Conservation (phyloP, 2,888 invertebrate species). For the Thecocarcelia acutangulata region DNA sequence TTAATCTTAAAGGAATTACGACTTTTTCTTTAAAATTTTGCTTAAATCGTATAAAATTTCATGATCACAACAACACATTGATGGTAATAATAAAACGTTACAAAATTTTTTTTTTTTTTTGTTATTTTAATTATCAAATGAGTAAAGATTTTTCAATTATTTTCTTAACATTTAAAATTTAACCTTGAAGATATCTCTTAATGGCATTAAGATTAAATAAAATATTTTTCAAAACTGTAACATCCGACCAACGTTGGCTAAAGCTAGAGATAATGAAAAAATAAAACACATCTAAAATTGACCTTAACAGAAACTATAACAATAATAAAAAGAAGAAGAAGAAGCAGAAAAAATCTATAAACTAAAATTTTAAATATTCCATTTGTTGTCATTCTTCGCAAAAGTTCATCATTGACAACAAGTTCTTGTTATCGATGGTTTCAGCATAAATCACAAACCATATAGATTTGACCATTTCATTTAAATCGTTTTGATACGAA, state of each 20-base stretch:
- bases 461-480: conserved; percentile 37
- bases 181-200: background rate
- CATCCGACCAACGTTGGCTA: conserved; percentile 8
- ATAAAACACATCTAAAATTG: background rate
- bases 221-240: conserved; percentile 4
- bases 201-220: conserved; percentile 8
- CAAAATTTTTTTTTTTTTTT: too few species aligned
- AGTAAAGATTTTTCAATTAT: background rate
- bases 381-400: conserved; percentile 39
- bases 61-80: too few species aligned
- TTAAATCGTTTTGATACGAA: conserved; percentile 19
- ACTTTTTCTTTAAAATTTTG: too few species aligned
- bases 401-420: conserved; percentile 60
- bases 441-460: background rate
- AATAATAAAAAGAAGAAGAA: background rate
- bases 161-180: conserved; percentile 12
- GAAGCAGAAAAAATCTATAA: background rate
- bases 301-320: conserved; percentile 36
- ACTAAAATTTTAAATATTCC: conserved; percentile 32
- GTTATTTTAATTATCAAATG: background rate
- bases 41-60: too few species aligned
- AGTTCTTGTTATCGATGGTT: conserved; percentile 42
- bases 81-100: too few species aligned
- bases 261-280: too few species aligned
- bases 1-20: too few species aligned